phyloP scores from a whole-genome alignment of 1,140 invertebrate genomes.

The Camponotus pennsylvanicus region DNA sequence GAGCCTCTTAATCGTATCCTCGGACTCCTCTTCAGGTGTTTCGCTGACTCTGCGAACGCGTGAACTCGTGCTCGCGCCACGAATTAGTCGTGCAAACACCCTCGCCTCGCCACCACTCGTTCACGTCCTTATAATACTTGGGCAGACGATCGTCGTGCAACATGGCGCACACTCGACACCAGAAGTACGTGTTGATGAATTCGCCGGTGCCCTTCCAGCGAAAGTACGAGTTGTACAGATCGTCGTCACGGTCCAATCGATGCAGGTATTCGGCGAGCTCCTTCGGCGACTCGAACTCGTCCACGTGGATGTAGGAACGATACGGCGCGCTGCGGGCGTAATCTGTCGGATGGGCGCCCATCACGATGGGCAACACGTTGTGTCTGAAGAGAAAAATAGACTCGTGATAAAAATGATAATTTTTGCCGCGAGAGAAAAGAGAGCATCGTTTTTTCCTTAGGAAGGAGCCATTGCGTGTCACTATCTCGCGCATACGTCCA shows the following conservation, averaged over 20 bases:
- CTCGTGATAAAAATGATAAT: constrained; percentile 29
- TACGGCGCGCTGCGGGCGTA: constrained; percentile 95
- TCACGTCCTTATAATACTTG: constrained; percentile 93
- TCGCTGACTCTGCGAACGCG: constrained; percentile 30
- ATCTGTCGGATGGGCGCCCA: constrained; percentile 96
- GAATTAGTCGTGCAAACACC: constrained; percentile 90
- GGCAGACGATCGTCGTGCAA: constrained; percentile 91
- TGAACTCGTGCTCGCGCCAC: constrained; percentile 87
- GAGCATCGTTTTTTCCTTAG: not conserved
- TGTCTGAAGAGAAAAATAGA: constrained; percentile 88
- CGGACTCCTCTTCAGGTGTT: constrained; percentile 67
- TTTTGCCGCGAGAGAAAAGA: not conserved
- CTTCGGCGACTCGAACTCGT: constrained; percentile 95
- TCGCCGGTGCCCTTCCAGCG: constrained; percentile 96
- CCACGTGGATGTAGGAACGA: constrained; percentile 97
- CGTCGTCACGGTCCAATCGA: constrained; percentile 93
- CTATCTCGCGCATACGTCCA: too few species aligned
- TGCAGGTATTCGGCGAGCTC: constrained; percentile 95
- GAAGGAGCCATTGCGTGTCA: not conserved
- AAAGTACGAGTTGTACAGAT: constrained; percentile 97
- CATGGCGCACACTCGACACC: constrained; percentile 97
- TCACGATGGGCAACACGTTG: constrained; percentile 96
- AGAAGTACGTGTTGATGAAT: constrained; percentile 98
- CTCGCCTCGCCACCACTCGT: constrained; percentile 94
- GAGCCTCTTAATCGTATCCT: constrained; percentile 21